These are phyloP conservation scores for Neuroscelio doddi DNA, from an alignment of 2,888 invertebrate genomes.

Conservation along the genomic window DNA sequence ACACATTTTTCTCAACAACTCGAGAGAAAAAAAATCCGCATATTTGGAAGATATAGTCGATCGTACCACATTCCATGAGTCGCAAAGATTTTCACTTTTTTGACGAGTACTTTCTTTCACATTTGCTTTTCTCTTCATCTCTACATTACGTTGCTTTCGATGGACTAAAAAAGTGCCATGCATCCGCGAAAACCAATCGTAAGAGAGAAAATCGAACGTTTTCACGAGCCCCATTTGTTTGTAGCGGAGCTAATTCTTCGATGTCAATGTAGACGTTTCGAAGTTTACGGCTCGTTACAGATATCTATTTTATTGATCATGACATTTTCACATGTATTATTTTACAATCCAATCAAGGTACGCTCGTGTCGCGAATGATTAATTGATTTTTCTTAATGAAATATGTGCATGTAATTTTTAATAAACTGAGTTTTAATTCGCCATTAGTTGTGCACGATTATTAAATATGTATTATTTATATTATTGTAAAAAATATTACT, in stretches of 20 bases:
- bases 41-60: conserved; percentile 15
- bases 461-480: too few species aligned
- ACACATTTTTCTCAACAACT: background rate
- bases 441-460: too few species aligned
- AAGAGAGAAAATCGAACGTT: conserved; percentile 33
- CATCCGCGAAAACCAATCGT: conserved; percentile 25
- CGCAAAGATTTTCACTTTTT: conserved; percentile 45
- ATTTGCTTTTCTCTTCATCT: conserved; percentile 35
- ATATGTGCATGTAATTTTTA: too few species aligned
- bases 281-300: too few species aligned
- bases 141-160: conserved; percentile 23
- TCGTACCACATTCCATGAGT: conserved; percentile 29
- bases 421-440: too few species aligned
- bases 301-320: too few species aligned
- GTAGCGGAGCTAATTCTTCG: conserved; percentile 31
- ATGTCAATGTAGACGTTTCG: conserved; percentile 28
- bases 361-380: too few species aligned
- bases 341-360: too few species aligned
- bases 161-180: conserved; percentile 21
- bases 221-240: conserved; percentile 34
- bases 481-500: too few species aligned
- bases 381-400: too few species aligned
- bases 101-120: conserved; percentile 40
- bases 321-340: too few species aligned
- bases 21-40: conserved; percentile 16